Base-by-base conservation (phyloP, 2,888 invertebrate species). In the Dastarcus helophoroides region DNA sequence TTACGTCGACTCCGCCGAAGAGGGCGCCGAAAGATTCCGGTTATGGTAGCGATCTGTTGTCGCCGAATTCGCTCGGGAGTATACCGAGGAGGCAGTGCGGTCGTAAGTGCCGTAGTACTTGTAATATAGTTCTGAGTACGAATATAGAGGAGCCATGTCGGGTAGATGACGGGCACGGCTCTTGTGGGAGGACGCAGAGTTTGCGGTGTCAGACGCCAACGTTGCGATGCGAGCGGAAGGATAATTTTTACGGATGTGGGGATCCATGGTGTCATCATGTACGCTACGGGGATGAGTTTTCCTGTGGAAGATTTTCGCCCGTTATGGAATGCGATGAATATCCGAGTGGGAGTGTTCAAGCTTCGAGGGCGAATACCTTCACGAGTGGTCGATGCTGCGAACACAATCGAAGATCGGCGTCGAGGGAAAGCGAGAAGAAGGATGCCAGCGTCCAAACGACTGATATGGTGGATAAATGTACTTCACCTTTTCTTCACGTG, bases 121-220 rank as follows among this genome's bases (percentile, higher is more conserved):
- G 76, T 49, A 78, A 70, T 48, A 79, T 79, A 32, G 68, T 73
- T 8, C 62, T 79, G 25, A 71, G 73, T 4, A 62, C 68, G 2
- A 66, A 65, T 38, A 53, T 62, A 21, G 54, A 61, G 39, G 58
- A 62, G 35, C 41, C 10, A 6, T 23, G 28, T 14, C n/a, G 10
- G 9, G 27, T 27, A 7, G 19, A 58, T 33, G n/a, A 17, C 27
- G 14, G 40, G 36, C 26, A 36, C 31, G 41, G 44, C 9, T 46
- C 47, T 22, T 54, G 56, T 35, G 50, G 54, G 23, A 51, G 62
- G 36, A 63, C 60, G 8, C 61, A 59, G 38, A 63, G 60, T 46
- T 50, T 61, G 37, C 52, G 58, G 15, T 62, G 62, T 42, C 62
- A 62, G 47, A 62, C 57, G 9, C 59, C 60, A 3, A 47, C 57